Base-by-base conservation (phyloP, 2,113 vertebrate genomes). In the Glaucomys volans region DNA sequence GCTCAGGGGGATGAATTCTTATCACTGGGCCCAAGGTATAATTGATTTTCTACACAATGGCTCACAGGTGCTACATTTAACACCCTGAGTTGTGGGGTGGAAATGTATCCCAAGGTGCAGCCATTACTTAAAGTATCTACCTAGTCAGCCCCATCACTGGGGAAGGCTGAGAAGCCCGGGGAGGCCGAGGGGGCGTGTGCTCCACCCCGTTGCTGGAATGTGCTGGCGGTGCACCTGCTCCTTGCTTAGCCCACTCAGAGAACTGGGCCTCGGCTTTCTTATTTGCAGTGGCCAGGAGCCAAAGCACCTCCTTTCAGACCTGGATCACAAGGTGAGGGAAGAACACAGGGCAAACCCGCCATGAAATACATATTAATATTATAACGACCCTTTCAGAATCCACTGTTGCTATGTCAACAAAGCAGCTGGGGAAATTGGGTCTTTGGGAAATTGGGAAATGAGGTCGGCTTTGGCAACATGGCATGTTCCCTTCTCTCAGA, bases 21-120 rank as follows among this genome's bases (percentile, higher is more conserved):
- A 97, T 97, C 96, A 97, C 93, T 94, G 89, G 97, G 92, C 93
- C 91, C 91, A 95, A 97, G 93, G 91, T 97, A 90, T 97, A 97
- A 97, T 96, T 98, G 97, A 97, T 97, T 97, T 97, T 96, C 95
- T 96, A 44, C 87, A 92, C 97, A 97, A 97, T 95, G 88, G 90
- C 91, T 96, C 94, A 77, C 96, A 97, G 97, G 97, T 98, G 93
- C 96, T 72, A 75, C 86, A 92, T n/a, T 91, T 97, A 64, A 64
- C 62, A 97, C 79, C 71, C 84, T 59, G 67, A 97, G 90, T 13
- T 87, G 95, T 81, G 85, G 87, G 87, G 37, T 47, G 75, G 92
- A 97, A 96, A 54, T 79, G 79, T 5, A 2, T 91, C 92, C 95
- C 80, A 82, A 95, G 95, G 91, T 96, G 92, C 47, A 57, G 71